These are phyloP conservation scores for Incurvaria masculella DNA, from an alignment of 2,888 invertebrate genomes.

Conservation along the genomic window DNA sequence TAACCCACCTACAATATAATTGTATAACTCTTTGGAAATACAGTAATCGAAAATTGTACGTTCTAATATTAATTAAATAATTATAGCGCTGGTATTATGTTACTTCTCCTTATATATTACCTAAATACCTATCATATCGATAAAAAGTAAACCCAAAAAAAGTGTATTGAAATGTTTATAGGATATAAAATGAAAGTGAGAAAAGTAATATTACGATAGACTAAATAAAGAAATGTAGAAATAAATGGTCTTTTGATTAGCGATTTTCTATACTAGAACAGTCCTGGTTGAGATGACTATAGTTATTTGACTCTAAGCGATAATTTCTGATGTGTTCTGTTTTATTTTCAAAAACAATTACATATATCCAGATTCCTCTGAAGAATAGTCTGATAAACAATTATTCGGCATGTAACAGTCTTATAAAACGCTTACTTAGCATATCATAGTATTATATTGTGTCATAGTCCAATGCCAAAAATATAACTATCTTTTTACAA, in stretches of 20 bases:
- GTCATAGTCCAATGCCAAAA: conserved; percentile 59
- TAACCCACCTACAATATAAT: neutral
- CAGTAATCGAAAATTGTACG: conserved; percentile 38
- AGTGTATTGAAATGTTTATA: conserved; percentile 55
- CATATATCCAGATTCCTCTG: conserved; percentile 56
- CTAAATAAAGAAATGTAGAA: conserved; percentile 35
- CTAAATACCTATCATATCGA: conserved; percentile 50
- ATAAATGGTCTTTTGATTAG: conserved; percentile 52
- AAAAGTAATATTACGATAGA: conserved; percentile 42
- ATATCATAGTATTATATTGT: conserved; percentile 59
- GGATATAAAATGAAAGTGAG: conserved; percentile 54
- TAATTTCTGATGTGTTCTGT: conserved; percentile 54
- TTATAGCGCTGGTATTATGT: conserved; percentile 49
- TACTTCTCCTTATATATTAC: conserved; percentile 53
- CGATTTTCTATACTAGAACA: conserved; percentile 40
- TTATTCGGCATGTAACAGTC: conserved; percentile 58
- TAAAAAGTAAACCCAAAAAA: conserved; percentile 53
- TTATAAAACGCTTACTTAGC: conserved; percentile 59
- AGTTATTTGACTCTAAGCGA: conserved; percentile 43
- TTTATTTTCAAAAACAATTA: conserved; percentile 35
- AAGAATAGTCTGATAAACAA: conserved; percentile 57
- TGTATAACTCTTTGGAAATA: conserved; percentile 44
- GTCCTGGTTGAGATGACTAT: conserved; percentile 37
- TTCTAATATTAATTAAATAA: conserved; percentile 39
- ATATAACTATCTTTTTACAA: conserved; percentile 59